Evolutionary conservation across 2,888 invertebrate species (phyloP).

Genomic region (Deilephila elpenor): DNA sequence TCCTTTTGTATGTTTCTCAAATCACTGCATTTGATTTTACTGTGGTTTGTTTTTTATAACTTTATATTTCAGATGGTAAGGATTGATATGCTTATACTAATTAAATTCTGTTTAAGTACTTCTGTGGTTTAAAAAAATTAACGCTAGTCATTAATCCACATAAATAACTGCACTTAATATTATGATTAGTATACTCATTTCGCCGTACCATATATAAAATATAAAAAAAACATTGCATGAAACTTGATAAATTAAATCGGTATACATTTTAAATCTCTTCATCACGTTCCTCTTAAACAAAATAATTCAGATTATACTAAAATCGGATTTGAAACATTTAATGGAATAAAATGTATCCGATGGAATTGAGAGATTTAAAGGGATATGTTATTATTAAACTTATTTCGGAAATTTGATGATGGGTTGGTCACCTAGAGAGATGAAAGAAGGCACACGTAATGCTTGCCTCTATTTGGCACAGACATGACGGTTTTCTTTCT

Average conservation of each 20-base stretch:
- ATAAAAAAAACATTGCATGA: not conserved
- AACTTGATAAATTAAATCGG: not conserved
- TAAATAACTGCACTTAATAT: too few relatives aligned
- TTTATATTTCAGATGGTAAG: not conserved
- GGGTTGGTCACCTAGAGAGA: too few relatives aligned
- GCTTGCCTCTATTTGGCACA: too few relatives aligned
- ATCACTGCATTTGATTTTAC: not conserved
- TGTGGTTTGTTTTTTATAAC: not conserved
- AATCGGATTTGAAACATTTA: constrained; percentile 16
- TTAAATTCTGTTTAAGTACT: too few relatives aligned
- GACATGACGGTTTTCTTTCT: too few relatives aligned
- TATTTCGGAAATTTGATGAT: not conserved
- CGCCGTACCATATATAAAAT: not conserved
- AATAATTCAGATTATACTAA: constrained; percentile 3
- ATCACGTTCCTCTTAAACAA: not conserved
- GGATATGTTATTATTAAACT: not conserved
- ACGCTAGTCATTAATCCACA: too few relatives aligned
- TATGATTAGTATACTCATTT: too few relatives aligned
- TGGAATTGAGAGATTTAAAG: not conserved
- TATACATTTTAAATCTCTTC: not conserved
- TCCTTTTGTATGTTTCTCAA: constrained; percentile 12
- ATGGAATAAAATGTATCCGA: constrained; percentile 1
- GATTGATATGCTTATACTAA: too few relatives aligned
- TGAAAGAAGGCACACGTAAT: too few relatives aligned
- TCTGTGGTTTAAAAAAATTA: too few relatives aligned